Percentiles rank a stretch among this genome's conserved stretches.
phyloP scores from a whole-genome alignment of 2,797 vertebrate species.

The Phoeniculus purpureus region DNA sequence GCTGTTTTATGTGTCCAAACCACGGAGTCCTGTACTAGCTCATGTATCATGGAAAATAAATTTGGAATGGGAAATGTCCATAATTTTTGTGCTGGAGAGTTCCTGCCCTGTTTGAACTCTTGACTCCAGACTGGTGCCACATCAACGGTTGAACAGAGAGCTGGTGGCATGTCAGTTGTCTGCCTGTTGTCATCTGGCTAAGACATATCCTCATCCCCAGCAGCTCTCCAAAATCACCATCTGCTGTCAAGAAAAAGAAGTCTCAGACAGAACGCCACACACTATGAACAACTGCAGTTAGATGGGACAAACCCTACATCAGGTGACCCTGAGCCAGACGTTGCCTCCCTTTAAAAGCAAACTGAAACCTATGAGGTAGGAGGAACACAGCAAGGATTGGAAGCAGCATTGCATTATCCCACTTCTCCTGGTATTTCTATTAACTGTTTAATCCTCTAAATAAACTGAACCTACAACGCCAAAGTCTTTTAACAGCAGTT shows the following conservation, averaged over 20 bases:
- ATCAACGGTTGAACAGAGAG: not conserved
- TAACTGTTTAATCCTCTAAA: not conserved
- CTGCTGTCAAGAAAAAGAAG: not conserved
- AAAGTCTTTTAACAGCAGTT: not conserved
- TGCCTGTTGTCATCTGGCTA: not conserved
- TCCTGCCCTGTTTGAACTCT: not conserved
- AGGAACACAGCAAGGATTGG: not conserved
- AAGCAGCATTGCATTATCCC: not conserved
- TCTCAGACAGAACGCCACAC: not conserved
- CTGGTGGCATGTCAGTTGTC: not conserved
- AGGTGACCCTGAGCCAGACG: not conserved
- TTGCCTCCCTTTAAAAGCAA: not conserved
- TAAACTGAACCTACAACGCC: not conserved
- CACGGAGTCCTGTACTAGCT: not conserved
- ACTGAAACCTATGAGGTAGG: not conserved
- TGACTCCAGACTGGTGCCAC: not conserved
- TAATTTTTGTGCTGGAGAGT: not conserved
- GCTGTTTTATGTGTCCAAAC: not conserved
- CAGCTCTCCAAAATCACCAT: not conserved
- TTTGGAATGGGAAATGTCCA: rapidly evolving
- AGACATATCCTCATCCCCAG: not conserved
- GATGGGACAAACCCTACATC: not conserved
- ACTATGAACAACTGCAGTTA: not conserved
- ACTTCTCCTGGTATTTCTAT: not conserved
- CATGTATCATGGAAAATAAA: not conserved